Evolutionary conservation across 2,113 vertebrate species (phyloP).

Genomic region (human (Homo sapiens)): GRCh38 chr5:135662501-135663000

Average conservation of each 20-base stretch:
- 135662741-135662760: background rate
- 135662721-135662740: background rate
- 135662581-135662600: background rate
- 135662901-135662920: fast-evolving
- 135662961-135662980: background rate
- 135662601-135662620: background rate
- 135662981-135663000: fast-evolving
- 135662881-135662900: background rate
- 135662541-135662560: background rate
- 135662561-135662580: background rate
- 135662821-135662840: background rate
- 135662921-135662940: background rate
- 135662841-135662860: background rate
- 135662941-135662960: background rate
- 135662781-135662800: background rate
- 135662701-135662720: background rate
- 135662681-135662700: background rate
- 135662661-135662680: background rate
- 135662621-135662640: fast-evolving
- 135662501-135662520: background rate
- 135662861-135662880: background rate
- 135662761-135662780: background rate
- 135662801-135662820: background rate
- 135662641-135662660: background rate
- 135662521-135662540: fast-evolving